These are phyloP conservation scores for Ochotona curzoniae DNA, from an alignment of 2,113 vertebrate species.

Conservation along the genomic window DNA sequence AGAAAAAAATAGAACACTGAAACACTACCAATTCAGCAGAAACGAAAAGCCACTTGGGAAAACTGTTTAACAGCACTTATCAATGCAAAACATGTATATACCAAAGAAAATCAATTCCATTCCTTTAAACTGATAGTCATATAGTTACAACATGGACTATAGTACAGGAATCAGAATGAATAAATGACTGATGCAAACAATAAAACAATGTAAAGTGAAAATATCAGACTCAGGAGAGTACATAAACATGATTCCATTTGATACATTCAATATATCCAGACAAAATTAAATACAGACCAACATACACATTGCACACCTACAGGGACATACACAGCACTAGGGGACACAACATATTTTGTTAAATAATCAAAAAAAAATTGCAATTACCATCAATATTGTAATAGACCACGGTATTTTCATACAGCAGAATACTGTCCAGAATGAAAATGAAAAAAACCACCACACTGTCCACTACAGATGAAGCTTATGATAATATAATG, in stretches of 20 bases:
- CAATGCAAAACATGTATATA: not conserved
- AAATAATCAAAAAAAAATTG: conserved; percentile 50
- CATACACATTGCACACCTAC: not conserved
- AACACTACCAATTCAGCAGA: not conserved
- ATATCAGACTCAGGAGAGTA: conserved; percentile 8
- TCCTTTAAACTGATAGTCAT: not conserved
- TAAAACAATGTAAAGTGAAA: conserved; percentile 30
- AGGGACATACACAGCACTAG: not conserved
- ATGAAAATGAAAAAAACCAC: conserved; percentile 31
- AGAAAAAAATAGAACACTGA: not conserved
- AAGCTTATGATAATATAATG: conserved; percentile 28
- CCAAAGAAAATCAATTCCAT: conserved; percentile 8
- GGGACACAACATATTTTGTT: conserved; percentile 15
- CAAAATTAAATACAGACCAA: conserved; percentile 49
- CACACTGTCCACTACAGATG: not conserved
- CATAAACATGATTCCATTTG: not conserved
- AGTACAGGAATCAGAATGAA: conserved; percentile 25
- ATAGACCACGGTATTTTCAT: not conserved
- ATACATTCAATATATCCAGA: not conserved
- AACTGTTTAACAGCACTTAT: conserved; percentile 40
- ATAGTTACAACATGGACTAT: not conserved
- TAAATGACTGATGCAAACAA: conserved; percentile 2
- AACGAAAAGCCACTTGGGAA: not conserved
- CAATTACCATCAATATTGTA: conserved; percentile 36
- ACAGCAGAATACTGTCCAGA: conserved; percentile 15